Evolutionary conservation across 2,113 vertebrate genomes (phyloP), one percentile per base, ranked within the genome.

Genomic region (Puma concolor): DNA sequence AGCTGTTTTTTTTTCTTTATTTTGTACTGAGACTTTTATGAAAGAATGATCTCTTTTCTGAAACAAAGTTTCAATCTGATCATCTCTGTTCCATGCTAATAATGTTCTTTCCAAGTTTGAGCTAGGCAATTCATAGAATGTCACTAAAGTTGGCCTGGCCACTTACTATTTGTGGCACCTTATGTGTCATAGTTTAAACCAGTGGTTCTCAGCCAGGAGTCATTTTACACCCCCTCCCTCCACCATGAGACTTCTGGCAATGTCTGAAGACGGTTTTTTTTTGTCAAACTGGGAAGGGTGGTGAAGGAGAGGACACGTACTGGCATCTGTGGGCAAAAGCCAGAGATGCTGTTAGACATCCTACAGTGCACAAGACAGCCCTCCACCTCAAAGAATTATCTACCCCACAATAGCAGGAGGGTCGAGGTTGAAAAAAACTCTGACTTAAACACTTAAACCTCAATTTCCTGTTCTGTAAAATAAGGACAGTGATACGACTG

Each of bases 61-160:
- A 88, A 94, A 84, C 33, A 69, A 48, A 91, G 19, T 92, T 97
- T 96, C 69, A 23, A 87, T 71, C 25, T n/a, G 13, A 79, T 76
- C 48, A 79, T 79, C 71, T 76, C 41, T 85, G 13, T 66, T 92
- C 82, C 57, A 27, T 82, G 10, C 5, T 82, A 50, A 85, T 82
- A 50, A 85, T 91, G 81, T 85, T 94, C 71, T 93, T 92, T 84
- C 36, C 29, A 64, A 80, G 4, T 60, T 92, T 81, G 84, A 94
- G 14, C 54, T 71, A 4, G 11, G 27, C 63, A 71, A n/a, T 69
- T 88, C 76, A 66, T 60, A 36, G 25, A 84, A 72, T 83, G 31
- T 79, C 11, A 96, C 74, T 60, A 77, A 79, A 74, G 92, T 66
- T 67, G 44, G 50, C 16, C 21, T 81, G 29, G 25, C 15, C 31